Percentiles rank a stretch among this genome's conserved stretches.
Evolutionary conservation across 1,140 invertebrate genomes (phyloP).

Genomic region (Mizuhopecten yessoensis): DNA sequence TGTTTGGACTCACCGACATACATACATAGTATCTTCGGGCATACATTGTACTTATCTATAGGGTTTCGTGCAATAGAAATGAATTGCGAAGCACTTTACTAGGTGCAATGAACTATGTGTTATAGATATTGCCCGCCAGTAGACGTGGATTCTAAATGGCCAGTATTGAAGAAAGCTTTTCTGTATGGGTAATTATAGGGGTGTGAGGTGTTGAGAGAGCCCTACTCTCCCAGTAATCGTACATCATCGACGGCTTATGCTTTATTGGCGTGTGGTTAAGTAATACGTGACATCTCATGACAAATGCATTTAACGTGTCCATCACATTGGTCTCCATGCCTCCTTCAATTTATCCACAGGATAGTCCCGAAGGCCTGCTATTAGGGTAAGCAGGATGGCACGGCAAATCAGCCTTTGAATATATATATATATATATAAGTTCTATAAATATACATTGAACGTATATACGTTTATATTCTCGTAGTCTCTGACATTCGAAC

Average conservation of each 20-base stretch:
- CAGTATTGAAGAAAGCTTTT: not conserved
- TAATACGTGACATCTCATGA: not conserved
- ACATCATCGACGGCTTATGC: not conserved
- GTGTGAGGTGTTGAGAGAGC: not conserved
- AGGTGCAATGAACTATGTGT: too few species aligned
- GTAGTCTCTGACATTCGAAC: too few species aligned
- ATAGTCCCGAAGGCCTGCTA: not conserved
- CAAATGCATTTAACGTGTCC: conserved; percentile 1
- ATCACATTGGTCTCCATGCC: not conserved
- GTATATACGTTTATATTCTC: too few species aligned
- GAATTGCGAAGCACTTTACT: too few species aligned
- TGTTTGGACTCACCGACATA: too few species aligned
- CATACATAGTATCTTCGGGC: too few species aligned
- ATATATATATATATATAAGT: too few species aligned
- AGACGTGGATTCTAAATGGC: not conserved
- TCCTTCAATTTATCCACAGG: not conserved
- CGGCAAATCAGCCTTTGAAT: too few species aligned
- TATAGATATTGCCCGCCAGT: too few species aligned
- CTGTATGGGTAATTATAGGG: not conserved
- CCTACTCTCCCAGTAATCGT: not conserved
- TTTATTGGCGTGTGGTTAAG: conserved; percentile 18
- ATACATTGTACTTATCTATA: too few species aligned
- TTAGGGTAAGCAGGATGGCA: not conserved
- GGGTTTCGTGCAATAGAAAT: too few species aligned
- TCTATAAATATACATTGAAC: too few species aligned